phyloP scores from a whole-genome alignment of 2,113 vertebrate species.

The Rutilus rutilus region DNA sequence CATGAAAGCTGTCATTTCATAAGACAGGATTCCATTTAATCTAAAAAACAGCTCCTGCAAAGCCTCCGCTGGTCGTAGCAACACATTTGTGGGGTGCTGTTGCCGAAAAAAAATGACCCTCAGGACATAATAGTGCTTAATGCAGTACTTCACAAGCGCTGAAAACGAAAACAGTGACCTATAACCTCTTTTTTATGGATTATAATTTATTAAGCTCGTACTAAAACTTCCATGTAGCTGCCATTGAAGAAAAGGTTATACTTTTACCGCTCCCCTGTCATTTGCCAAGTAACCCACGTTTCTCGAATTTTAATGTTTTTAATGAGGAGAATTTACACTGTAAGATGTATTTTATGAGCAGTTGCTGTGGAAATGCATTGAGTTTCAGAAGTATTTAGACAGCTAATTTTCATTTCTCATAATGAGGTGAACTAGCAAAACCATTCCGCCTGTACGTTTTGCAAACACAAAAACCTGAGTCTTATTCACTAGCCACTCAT shows the following conservation, averaged over 20 bases:
- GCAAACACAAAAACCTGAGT: too few relatives aligned
- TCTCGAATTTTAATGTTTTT: constrained; percentile 8
- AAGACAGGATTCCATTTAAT: constrained; percentile 18
- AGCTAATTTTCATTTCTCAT: background rate
- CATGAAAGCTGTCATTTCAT: constrained; percentile 28
- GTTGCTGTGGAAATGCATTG: background rate
- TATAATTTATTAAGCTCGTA: constrained; percentile 13
- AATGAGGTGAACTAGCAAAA: too few relatives aligned
- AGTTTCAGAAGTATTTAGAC: background rate
- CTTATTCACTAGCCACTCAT: too few relatives aligned
- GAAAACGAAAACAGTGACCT: constrained; percentile 16
- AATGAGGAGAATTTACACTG: constrained; percentile 16
- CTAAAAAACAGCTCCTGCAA: constrained; percentile 12
- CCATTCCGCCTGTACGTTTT: too few relatives aligned
- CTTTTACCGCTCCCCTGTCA: background rate
- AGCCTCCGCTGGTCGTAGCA: background rate
- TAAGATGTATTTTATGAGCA: background rate
- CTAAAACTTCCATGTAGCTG: constrained; percentile 15
- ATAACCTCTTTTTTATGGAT: constrained; percentile 8
- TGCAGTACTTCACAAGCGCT: background rate
- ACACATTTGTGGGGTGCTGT: constrained; percentile 5
- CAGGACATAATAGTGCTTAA: constrained; percentile 13
- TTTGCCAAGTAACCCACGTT: constrained; percentile 5
- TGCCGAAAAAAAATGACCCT: constrained; percentile 12
- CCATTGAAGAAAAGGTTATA: constrained; percentile 14